Conservation (phyloP, 2,797 vertebrate genomes). For the Periophthalmus magnuspinnatus region DNA sequence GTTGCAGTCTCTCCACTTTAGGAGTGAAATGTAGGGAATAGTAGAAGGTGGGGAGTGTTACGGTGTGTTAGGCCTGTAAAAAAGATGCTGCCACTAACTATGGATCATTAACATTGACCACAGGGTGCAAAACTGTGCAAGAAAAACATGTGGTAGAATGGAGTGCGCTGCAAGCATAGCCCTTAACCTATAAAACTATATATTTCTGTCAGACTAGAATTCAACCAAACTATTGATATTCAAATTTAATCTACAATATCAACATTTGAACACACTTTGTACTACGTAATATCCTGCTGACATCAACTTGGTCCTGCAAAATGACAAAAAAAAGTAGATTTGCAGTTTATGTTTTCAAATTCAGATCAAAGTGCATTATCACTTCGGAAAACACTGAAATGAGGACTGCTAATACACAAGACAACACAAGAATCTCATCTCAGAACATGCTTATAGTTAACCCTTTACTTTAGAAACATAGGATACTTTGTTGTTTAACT, state of each 20-base stretch:
- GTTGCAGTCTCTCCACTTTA: conserved; percentile 36
- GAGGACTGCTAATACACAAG: too few species aligned
- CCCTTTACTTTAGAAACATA: not conserved
- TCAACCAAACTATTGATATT: not conserved
- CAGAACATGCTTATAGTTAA: not conserved
- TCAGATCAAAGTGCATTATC: too few species aligned
- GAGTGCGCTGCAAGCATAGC: conserved; percentile 20
- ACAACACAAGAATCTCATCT: not conserved
- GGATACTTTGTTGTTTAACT: too few species aligned
- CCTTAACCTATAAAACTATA: not conserved
- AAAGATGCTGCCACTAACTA: conserved; percentile 54
- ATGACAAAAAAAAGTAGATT: too few species aligned
- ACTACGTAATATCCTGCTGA: too few species aligned
- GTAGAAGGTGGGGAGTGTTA: conserved; percentile 5
- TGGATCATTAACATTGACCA: conserved; percentile 47
- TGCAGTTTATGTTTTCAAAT: too few species aligned
- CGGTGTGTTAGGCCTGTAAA: conserved; percentile 47
- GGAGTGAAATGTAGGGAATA: conserved; percentile 25
- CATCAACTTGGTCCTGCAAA: too few species aligned
- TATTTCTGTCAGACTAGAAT: not conserved
- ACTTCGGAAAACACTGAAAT: too few species aligned
- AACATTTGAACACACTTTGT: not conserved
- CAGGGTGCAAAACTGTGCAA: conserved; percentile 35
- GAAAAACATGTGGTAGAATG: conserved; percentile 41
- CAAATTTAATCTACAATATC: not conserved